A percentile compares a stretch with the other conserved stretches of the same genome.
Evolutionary conservation across 2,113 vertebrate species (phyloP).

Genomic region (Colinus virginianus): DNA sequence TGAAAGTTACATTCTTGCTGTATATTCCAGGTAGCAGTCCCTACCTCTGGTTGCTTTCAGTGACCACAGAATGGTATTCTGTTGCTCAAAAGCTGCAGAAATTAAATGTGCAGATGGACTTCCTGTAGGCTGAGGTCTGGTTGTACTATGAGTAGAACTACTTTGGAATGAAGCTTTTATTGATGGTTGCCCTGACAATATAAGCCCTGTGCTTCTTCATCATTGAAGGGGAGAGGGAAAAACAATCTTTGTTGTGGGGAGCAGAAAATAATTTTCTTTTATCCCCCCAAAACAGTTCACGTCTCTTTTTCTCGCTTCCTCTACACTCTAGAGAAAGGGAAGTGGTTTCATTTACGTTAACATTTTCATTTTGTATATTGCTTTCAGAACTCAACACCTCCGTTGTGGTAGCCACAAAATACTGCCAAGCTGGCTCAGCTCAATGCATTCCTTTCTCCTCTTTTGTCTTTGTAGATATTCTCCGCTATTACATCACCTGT

Average conservation of each 20-base stretch:
- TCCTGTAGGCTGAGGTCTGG: not conserved
- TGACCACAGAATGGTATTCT: not conserved
- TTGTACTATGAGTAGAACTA: not conserved
- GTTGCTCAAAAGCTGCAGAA: not conserved
- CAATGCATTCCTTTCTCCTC: too few species aligned
- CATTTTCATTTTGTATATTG: not conserved
- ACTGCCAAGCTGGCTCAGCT: not conserved
- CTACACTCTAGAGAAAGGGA: not conserved
- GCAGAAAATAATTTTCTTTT: not conserved
- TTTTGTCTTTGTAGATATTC: constrained; percentile 81
- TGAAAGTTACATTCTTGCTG: not conserved
- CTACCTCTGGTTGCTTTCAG: not conserved
- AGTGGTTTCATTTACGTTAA: not conserved
- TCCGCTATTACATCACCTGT: constrained; percentile 92
- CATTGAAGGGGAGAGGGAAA: not conserved
- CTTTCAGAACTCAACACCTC: constrained; percentile 11
- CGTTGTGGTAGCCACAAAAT: not conserved
- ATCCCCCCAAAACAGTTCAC: not conserved
- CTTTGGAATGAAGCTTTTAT: not conserved
- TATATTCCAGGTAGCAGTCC: not conserved
- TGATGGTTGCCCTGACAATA: not conserved
- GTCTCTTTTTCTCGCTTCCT: not conserved
- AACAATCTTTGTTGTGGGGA: not conserved
- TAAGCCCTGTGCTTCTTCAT: not conserved
- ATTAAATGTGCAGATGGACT: not conserved